These are phyloP conservation scores for silkworm (Bombyx mori) DNA, from an alignment of 1,140 invertebrate genomes.

Conservation along the genomic window ASM3026992v2 NC_085126.1:6490001-6490500, in stretches of 20 bases:
- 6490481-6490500: not conserved
- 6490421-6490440: not conserved
- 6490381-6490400: too few species aligned
- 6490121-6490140: too few species aligned
- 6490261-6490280: not conserved
- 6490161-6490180: too few species aligned
- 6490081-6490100: too few species aligned
- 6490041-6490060: too few species aligned
- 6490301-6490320: not conserved
- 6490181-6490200: too few species aligned
- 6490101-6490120: too few species aligned
- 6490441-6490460: not conserved
- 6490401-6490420: not conserved
- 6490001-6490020: too few species aligned
- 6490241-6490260: constrained; percentile 22
- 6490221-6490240: constrained; percentile 22
- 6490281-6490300: constrained; percentile 1
- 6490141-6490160: too few species aligned
- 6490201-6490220: constrained; percentile 15
- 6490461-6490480: not conserved
- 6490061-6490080: too few species aligned
- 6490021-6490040: too few species aligned
- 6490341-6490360: not conserved
- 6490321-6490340: not conserved
- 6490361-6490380: not conserved